Base-by-base conservation (phyloP, 2,797 vertebrate genomes). In the Mycteria americana region DNA sequence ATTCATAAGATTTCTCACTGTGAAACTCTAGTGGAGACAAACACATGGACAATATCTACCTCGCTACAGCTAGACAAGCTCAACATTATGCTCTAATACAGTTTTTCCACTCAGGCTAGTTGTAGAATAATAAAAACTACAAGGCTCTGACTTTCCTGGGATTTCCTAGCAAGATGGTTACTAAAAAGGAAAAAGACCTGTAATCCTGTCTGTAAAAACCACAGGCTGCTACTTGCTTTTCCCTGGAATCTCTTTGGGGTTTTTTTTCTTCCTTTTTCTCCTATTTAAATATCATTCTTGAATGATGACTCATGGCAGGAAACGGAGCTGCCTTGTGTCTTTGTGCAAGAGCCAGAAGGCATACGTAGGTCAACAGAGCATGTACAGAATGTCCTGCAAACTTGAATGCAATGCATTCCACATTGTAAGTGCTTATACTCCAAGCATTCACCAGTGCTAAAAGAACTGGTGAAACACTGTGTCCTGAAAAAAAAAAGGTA, bases 281-380 rank as follows among this genome's bases (percentile, higher is more conserved):
- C 54, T 60, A 5, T 83, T 75, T 69, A 91, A 92, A 56, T 57
- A 45, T 2, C 84, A 93, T 96, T 94, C 91, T 75, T 86, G 46
- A 67, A 51, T 75, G 85, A 80, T 97, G 95, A 95, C 65, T 96
- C 91, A 97, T 53, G 43, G 83, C 72, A 92, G 78, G 75, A 95
- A 97, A 95, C 57, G 78, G 75, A 59, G 51, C 72, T 93, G 83
- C 68, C 54, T 78, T 70, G 35, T 78, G 33, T 81, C 56, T 74
- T 94, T 95, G 48, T 51, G 65, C 54, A 89, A 84, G 68, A 81
- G 41, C 51, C 70, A 48, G 67, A 91, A 82, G 43, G 78, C 80
- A 18, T 22, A 62, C 51, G 43, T 80, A 74, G 91, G 88, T 93
- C 73, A 93, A 56, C 35, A 67, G 33, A 82, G 31, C 59, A 63